Conservation (phyloP, 2,797 vertebrate genomes). For the Betta splendens region DNA sequence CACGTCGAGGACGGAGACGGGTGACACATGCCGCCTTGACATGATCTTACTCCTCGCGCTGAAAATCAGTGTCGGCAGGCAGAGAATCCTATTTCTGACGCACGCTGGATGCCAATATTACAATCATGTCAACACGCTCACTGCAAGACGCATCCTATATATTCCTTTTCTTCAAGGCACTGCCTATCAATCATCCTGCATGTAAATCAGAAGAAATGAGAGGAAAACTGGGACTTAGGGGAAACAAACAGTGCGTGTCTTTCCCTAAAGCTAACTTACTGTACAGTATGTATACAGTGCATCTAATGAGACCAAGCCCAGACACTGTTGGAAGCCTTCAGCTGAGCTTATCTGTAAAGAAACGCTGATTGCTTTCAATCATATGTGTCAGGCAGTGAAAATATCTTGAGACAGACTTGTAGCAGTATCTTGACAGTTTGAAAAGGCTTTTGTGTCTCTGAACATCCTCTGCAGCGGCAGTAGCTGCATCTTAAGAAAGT, state of each 20-base stretch:
- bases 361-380: constrained; percentile 19
- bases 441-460: constrained; percentile 55
- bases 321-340: constrained; percentile 19
- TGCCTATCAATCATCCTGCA: constrained; percentile 16
- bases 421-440: constrained; percentile 41
- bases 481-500: constrained; percentile 35
- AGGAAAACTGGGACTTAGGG: constrained; percentile 20
- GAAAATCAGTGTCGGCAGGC: constrained; percentile 55
- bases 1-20: constrained; percentile 36
- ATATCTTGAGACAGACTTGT: constrained; percentile 20
- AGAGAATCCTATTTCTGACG: constrained; percentile 53
- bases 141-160: constrained; percentile 11
- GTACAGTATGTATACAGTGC: neutral
- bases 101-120: constrained; percentile 55
- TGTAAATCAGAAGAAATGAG: constrained; percentile 19
- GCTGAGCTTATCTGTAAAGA: neutral
- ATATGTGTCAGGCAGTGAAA: constrained; percentile 24
- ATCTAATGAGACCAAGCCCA: constrained; percentile 39
- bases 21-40: constrained; percentile 60
- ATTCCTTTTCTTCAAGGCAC: constrained; percentile 5
- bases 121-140: constrained; percentile 44
- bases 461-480: constrained; percentile 39
- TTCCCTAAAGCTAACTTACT: constrained; percentile 23
- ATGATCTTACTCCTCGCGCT: constrained; percentile 47
- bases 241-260: constrained; percentile 3